phyloP scores from a whole-genome alignment of 92 coral and sea anemone genomes.

The Phenganax subtilis region DNA sequence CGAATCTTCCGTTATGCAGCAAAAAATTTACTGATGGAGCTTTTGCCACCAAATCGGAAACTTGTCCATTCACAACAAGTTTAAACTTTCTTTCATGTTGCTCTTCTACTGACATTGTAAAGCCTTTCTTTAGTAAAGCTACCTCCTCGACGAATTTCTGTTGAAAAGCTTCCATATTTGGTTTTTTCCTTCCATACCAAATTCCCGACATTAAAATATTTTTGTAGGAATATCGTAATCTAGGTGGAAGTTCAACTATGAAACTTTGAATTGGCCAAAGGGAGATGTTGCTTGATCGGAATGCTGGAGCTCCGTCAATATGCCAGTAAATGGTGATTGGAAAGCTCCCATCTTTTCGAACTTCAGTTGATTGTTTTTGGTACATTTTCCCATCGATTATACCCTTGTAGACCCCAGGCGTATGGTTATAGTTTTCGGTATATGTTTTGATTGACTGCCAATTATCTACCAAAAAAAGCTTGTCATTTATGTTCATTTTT shows the following conservation, averaged over 20 bases:
- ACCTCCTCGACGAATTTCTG: constrained; percentile 52
- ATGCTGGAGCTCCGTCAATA: constrained; percentile 47
- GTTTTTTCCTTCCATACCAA: constrained; percentile 60
- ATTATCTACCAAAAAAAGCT: constrained; percentile 30
- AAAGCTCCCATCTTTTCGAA: constrained; percentile 11
- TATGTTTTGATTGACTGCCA: constrained; percentile 26
- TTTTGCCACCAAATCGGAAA: constrained; percentile 60
- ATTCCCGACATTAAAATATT: constrained; percentile 53
- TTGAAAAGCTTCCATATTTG: constrained; percentile 54
- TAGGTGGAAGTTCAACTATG: constrained; percentile 38
- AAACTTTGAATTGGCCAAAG: constrained; percentile 52
- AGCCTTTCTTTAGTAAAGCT: constrained; percentile 43
- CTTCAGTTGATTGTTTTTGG: too few species aligned
- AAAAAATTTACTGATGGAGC: constrained; percentile 61
- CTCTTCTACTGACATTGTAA: constrained; percentile 37
- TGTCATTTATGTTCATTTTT: too few species aligned
- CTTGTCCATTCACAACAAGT: constrained; percentile 52
- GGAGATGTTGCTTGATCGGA: constrained; percentile 34
- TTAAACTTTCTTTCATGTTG: constrained; percentile 42
- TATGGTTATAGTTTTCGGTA: constrained; percentile 40
- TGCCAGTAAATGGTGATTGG: constrained; percentile 33
- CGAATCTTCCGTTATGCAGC: constrained; percentile 50
- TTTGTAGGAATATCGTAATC: constrained; percentile 38
- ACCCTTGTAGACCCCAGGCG: constrained; percentile 29
- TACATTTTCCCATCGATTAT: constrained; percentile 26